These are phyloP conservation scores for Siniperca obscura DNA, from an alignment of 2,797 vertebrate species.

Conservation along the genomic window DNA sequence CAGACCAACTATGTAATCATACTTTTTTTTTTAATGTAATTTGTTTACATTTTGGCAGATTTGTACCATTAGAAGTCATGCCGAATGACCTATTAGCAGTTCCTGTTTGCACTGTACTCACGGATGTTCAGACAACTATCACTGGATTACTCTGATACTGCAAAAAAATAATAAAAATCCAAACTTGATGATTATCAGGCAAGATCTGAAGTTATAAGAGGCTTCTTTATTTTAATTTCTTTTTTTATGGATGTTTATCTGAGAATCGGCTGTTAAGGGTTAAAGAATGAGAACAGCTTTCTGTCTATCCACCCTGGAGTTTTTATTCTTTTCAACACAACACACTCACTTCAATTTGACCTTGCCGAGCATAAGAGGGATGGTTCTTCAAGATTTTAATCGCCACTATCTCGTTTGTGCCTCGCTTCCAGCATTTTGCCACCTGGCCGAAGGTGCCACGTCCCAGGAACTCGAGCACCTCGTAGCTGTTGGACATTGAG, in stretches of 20 bases:
- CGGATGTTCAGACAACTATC: background rate
- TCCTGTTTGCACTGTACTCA: background rate
- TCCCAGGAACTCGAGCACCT: conserved; percentile 97
- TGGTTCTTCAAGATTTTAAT: conserved; percentile 99
- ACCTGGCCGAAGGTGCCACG: conserved; percentile 98
- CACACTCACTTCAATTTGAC: conserved; percentile 93
- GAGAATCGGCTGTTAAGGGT: background rate
- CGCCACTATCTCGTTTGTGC: conserved; percentile 98
- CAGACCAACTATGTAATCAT: background rate
- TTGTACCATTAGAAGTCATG: background rate
- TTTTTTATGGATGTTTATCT: background rate
- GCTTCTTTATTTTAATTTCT: background rate
- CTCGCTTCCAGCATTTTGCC: conserved; percentile 98
- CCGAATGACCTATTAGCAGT: background rate
- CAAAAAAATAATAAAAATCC: background rate
- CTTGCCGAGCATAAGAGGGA: conserved; percentile 96
- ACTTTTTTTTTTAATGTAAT: no score
- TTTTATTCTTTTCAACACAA: background rate
- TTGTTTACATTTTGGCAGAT: background rate
- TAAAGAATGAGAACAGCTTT: background rate
- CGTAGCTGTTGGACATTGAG: conserved; percentile 97
- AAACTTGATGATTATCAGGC: background rate
- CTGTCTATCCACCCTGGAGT: no score
- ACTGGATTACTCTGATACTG: background rate
- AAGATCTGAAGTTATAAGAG: background rate